Percentiles rank a stretch among this genome's conserved stretches.
Evolutionary conservation across 2,113 vertebrate genomes (phyloP).

Genomic region (Rousettus leschenaultii): DNA sequence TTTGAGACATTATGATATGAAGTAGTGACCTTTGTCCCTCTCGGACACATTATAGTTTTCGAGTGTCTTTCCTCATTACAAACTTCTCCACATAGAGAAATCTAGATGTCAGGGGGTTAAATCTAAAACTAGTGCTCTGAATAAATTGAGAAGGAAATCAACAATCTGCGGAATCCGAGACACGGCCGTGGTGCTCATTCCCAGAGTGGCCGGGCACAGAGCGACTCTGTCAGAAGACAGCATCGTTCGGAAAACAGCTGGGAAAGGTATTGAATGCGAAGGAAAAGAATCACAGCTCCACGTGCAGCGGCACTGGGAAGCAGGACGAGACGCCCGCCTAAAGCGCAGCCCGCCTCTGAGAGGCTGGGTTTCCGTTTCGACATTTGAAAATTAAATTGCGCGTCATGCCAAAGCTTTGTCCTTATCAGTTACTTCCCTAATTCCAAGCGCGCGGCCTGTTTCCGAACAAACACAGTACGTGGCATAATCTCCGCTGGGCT

Average conservation of each 20-base stretch:
- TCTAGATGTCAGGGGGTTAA: neutral
- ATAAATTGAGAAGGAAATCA: slow-evolving; percentile 51
- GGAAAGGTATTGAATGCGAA: slow-evolving; percentile 67
- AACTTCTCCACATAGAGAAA: neutral
- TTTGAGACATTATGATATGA: neutral
- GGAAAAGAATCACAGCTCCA: slow-evolving; percentile 62
- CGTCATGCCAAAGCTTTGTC: slow-evolving; percentile 53
- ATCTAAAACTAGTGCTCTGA: neutral
- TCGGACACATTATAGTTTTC: slow-evolving; percentile 3
- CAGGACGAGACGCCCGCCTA: slow-evolving; percentile 39
- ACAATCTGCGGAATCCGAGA: neutral
- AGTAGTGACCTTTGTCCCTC: neutral
- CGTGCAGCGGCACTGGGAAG: slow-evolving; percentile 42
- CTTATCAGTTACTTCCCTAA: slow-evolving; percentile 65
- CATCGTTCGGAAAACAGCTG: slow-evolving; percentile 41
- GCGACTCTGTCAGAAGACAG: slow-evolving; percentile 55
- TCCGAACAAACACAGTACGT: neutral
- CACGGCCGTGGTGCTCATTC: neutral
- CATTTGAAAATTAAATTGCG: slow-evolving; percentile 73
- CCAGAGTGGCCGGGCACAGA: slow-evolving; percentile 53
- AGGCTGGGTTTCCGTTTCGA: slow-evolving; percentile 45
- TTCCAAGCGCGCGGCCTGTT: neutral
- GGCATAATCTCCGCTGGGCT: neutral
- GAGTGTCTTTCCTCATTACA: slow-evolving; percentile 22
- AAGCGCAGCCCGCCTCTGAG: slow-evolving; percentile 47